These are phyloP conservation scores for Synodontis membranacea DNA, from an alignment of 2,113 vertebrate genomes.

Conservation along the genomic window DNA sequence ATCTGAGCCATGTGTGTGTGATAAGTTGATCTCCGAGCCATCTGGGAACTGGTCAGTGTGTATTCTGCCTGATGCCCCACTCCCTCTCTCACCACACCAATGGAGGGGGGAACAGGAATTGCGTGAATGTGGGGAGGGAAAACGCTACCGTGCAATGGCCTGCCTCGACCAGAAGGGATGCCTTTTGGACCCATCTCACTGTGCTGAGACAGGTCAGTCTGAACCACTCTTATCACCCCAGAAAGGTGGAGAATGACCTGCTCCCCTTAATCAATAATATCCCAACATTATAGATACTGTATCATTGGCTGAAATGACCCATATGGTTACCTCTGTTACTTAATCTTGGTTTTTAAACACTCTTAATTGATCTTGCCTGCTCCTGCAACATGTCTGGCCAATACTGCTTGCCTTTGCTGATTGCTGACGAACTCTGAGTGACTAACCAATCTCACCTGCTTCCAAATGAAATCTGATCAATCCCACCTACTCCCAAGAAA, in stretches of 20 bases:
- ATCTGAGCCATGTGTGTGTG: slow-evolving; percentile 82
- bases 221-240: neutral
- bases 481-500: neutral
- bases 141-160: slow-evolving; percentile 78
- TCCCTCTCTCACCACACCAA: slow-evolving; percentile 57
- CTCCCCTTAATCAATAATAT: neutral
- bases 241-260: too few species aligned
- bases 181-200: slow-evolving; percentile 77
- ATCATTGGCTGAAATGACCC: neutral
- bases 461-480: neutral
- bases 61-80: slow-evolving; percentile 70
- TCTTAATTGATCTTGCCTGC: neutral
- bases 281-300: neutral
- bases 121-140: slow-evolving; percentile 83
- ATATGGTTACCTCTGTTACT: neutral
- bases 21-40: slow-evolving; percentile 77
- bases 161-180: slow-evolving; percentile 80
- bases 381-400: neutral
- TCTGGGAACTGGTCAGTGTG: slow-evolving; percentile 94
- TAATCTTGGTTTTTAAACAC: neutral
- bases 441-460: neutral
- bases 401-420: too few species aligned
- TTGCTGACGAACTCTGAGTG: neutral
- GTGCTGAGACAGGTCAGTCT: slow-evolving; percentile 82
- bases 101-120: slow-evolving; percentile 56